These are phyloP conservation scores for Oriolus oriolus DNA, from an alignment of 2,113 vertebrate genomes.

Conservation along the genomic window DNA sequence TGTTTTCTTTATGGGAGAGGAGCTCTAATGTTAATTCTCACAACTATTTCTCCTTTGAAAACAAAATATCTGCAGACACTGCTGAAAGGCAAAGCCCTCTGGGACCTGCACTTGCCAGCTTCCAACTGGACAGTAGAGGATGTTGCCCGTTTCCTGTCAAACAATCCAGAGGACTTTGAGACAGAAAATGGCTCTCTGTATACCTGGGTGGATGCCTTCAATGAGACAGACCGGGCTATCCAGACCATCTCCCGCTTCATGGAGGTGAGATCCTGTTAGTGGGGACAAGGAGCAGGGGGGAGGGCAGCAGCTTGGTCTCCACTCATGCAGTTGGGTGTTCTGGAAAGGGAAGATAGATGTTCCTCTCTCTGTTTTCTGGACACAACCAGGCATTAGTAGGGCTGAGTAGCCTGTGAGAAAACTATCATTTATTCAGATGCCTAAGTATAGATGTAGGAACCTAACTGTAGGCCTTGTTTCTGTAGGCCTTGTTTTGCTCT, in stretches of 20 bases:
- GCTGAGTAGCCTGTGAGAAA: not conserved
- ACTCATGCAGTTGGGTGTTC: fast-evolving
- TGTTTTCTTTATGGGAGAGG: fast-evolving
- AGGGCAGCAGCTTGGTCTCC: not conserved
- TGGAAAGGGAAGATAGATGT: not conserved
- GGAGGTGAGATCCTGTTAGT: constrained; percentile 79
- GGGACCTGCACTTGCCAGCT: constrained; percentile 71
- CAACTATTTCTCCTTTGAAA: not conserved
- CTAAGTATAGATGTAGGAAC: not conserved
- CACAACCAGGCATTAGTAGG: not conserved
- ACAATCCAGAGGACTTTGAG: constrained; percentile 66
- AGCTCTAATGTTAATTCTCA: not conserved
- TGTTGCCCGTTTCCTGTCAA: constrained; percentile 82
- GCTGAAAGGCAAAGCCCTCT: constrained; percentile 79
- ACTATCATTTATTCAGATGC: not conserved
- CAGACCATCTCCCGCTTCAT: constrained; percentile 91
- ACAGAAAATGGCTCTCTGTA: constrained; percentile 63
- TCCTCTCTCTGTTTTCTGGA: not conserved
- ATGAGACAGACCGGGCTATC: constrained; percentile 89
- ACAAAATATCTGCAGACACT: constrained; percentile 73
- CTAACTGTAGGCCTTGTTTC: not conserved
- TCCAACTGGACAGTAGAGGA: constrained; percentile 85
- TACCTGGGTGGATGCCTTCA: constrained; percentile 91
- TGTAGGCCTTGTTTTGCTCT: too few relatives aligned
- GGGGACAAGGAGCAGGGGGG: not conserved